Conservation (phyloP, 2,113 vertebrate species). For the Oryzias celebensis region DNA sequence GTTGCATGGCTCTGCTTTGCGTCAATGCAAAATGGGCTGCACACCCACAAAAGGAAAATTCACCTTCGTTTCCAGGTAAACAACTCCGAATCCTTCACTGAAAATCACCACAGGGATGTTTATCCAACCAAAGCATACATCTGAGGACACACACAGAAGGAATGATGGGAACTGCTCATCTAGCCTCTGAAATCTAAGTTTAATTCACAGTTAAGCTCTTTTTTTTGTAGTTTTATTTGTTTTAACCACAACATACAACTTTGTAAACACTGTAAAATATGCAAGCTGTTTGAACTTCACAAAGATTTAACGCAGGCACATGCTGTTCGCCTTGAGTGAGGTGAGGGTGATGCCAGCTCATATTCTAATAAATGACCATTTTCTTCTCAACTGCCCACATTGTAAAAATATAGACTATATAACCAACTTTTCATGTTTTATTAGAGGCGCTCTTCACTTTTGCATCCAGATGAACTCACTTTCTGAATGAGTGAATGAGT, state of each 20-base stretch:
- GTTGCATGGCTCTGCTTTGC: conserved; percentile 39
- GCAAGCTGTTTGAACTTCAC: conserved; percentile 78
- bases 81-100: conserved; percentile 72
- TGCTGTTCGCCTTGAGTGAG: conserved; percentile 65
- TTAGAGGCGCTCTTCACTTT: conserved; percentile 46
- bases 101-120: conserved; percentile 50
- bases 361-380: conserved; percentile 35
- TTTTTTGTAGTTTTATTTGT: conserved; percentile 63
- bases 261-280: conserved; percentile 81
- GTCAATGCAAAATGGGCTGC: conserved; percentile 52
- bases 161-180: conserved; percentile 51
- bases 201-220: conserved; percentile 60
- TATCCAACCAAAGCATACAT: conserved; percentile 64
- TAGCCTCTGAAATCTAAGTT: conserved; percentile 62
- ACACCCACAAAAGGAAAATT: conserved; percentile 43
- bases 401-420: conserved; percentile 75
- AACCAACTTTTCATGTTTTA: conserved; percentile 53
- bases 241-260: conserved; percentile 73
- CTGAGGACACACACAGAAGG: conserved; percentile 63
- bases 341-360: conserved; percentile 48
- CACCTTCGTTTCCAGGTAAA: conserved; percentile 29
- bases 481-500: conserved; percentile 50
- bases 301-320: conserved; percentile 72
- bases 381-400: conserved; percentile 28
- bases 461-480: conserved; percentile 24